phyloP scores from a whole-genome alignment of 2,797 vertebrate species.

The Sebastes itinus region DNA sequence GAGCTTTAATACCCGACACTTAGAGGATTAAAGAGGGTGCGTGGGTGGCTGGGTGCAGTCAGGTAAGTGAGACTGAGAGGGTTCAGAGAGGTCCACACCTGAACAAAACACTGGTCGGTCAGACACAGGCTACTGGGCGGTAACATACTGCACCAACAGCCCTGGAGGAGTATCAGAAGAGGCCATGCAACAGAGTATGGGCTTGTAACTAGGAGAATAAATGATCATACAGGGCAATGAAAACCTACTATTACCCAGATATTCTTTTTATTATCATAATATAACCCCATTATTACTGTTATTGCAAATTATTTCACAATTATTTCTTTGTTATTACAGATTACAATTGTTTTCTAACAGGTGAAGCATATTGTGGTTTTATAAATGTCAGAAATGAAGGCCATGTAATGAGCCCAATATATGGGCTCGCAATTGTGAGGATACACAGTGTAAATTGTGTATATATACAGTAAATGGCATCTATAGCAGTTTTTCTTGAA shows the following conservation, averaged over 20 bases:
- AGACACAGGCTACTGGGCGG: conserved; percentile 53
- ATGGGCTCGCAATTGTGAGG: not conserved
- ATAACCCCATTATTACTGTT: not conserved
- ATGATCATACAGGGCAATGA: not conserved
- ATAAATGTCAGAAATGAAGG: not conserved
- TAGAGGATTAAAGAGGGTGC: conserved; percentile 58
- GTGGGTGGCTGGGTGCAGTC: conserved; percentile 15
- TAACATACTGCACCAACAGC: conserved; percentile 17
- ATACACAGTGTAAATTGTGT: not conserved
- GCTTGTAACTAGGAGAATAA: not conserved
- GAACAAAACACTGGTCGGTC: conserved; percentile 63
- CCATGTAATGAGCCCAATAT: not conserved
- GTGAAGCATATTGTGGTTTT: not conserved
- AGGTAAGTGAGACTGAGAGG: conserved; percentile 68
- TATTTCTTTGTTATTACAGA: not conserved
- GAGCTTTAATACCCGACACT: conserved; percentile 60
- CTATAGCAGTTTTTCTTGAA: not conserved
- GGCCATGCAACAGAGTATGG: not conserved
- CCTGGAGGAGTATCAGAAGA: conserved; percentile 43
- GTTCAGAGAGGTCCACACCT: conserved; percentile 53
- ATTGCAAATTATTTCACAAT: not conserved
- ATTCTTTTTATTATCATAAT: not conserved
- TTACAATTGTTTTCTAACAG: not conserved
- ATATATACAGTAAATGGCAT: not conserved
- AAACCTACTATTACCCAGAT: not conserved